Conservation (phyloP, 2,113 vertebrate genomes). For the Mus pahari region DNA sequence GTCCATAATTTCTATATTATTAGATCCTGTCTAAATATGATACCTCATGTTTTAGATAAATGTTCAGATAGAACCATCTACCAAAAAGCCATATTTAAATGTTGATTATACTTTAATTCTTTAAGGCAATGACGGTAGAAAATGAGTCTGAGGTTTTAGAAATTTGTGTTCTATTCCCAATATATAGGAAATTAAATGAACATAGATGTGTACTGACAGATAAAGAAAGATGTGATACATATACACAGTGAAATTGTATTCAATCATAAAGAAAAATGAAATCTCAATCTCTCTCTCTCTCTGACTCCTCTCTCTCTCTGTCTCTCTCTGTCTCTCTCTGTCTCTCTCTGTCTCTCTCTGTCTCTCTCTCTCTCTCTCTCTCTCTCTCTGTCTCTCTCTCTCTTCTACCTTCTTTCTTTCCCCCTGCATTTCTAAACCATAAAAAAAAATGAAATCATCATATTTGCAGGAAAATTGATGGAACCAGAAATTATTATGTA, state of each 20-base stretch:
- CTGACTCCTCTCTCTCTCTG: no score
- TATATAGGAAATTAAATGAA: not conserved
- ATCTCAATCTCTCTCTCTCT: no score
- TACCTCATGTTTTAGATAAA: conserved; percentile 39
- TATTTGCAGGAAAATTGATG: not conserved
- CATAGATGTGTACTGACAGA: no score
- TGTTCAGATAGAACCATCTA: conserved; percentile 28
- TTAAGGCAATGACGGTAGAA: conserved; percentile 12
- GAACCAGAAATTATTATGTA: not conserved
- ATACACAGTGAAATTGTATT: not conserved
- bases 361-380: no score
- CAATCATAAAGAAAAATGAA: no score
- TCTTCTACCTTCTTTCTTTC: no score
- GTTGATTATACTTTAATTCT: conserved; percentile 20
- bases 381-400: no score
- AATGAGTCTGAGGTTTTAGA: conserved; percentile 63
- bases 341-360: no score
- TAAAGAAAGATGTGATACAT: not conserved
- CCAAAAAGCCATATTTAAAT: conserved; percentile 51
- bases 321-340: no score
- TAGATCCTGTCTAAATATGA: conserved; percentile 43
- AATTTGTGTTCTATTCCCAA: not conserved
- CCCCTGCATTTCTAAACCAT: no score
- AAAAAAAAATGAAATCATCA: not conserved
- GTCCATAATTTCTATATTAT: not conserved